Conservation (phyloP, 1,140 invertebrate genomes). For the Ooceraea biroi region DNA sequence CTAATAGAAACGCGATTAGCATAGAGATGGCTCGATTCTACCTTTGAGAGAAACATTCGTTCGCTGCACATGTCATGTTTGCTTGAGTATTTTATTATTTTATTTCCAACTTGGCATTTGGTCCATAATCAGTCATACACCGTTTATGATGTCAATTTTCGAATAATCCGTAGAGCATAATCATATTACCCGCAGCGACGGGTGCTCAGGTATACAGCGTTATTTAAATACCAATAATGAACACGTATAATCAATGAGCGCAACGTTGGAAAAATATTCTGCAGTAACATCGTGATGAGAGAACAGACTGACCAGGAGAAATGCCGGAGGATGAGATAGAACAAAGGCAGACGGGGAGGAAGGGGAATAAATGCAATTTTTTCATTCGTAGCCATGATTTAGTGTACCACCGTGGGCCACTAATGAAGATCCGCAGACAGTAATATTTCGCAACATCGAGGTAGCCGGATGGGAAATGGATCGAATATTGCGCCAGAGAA, state of each 20-base stretch:
- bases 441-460: slow-evolving; percentile 74
- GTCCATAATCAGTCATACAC: slow-evolving; percentile 31
- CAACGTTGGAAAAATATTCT: slow-evolving; percentile 10
- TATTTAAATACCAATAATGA: slow-evolving; percentile 49
- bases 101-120: slow-evolving; percentile 42
- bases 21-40: not conserved
- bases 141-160: slow-evolving; percentile 41
- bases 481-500: slow-evolving; percentile 13
- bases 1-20: not conserved
- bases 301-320: slow-evolving; percentile 15
- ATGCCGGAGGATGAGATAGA: too few species aligned
- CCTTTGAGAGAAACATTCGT: not conserved
- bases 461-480: slow-evolving; percentile 48
- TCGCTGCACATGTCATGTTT: not conserved
- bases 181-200: slow-evolving; percentile 34
- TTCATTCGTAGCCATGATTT: slow-evolving; percentile 51
- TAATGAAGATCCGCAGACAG: slow-evolving; percentile 63
- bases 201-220: slow-evolving; percentile 12
- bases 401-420: slow-evolving; percentile 7
- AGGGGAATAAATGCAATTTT: slow-evolving; percentile 35
- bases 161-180: slow-evolving; percentile 48
- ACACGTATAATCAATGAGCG: not conserved
- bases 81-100: slow-evolving; percentile 37
- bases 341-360: not conserved
- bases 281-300: not conserved